Percentiles rank a stretch among this genome's conserved stretches.
These are phyloP conservation scores for Aplysina aerophoba DNA, from an alignment of 37 sponge, comb jelly and placozoan species.

Conservation along the genomic window DNA sequence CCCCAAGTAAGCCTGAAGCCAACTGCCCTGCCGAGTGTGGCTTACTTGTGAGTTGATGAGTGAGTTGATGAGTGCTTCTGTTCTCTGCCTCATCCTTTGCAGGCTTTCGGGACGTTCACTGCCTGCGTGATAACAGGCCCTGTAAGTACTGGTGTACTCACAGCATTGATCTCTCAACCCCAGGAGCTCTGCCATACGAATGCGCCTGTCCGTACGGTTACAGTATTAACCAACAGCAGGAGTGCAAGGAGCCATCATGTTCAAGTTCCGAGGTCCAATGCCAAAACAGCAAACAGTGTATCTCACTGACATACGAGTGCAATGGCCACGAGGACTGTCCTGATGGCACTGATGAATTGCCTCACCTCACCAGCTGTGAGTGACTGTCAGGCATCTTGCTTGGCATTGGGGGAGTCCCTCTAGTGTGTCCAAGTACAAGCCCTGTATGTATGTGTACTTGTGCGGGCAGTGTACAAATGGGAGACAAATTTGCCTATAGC, in stretches of 20 bases:
- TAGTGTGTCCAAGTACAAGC: neutral
- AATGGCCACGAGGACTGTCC: neutral
- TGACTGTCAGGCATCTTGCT: neutral
- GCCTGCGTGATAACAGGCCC: no score
- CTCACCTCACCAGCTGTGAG: neutral
- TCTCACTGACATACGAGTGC: neutral
- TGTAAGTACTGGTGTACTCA: no score
- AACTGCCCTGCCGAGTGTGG: no score
- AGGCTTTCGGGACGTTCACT: no score
- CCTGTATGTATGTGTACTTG: neutral
- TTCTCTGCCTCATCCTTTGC: no score
- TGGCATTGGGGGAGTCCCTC: neutral
- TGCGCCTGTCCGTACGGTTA: no score
- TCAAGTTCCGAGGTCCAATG: neutral
- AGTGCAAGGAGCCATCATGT: neutral
- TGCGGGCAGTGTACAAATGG: neutral
- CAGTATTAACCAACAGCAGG: neutral
- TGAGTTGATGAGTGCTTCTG: no score
- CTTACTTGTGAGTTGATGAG: no score
- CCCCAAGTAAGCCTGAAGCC: no score
- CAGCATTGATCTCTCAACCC: no score
- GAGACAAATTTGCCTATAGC: neutral
- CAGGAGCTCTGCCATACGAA: no score
- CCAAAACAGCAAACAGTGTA: neutral
- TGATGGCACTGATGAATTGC: slow-evolving; percentile 2